A percentile compares a stretch with the other conserved stretches of the same genome.
Conservation (phyloP, 2,113 vertebrate genomes). For the Blennius ocellaris region DNA sequence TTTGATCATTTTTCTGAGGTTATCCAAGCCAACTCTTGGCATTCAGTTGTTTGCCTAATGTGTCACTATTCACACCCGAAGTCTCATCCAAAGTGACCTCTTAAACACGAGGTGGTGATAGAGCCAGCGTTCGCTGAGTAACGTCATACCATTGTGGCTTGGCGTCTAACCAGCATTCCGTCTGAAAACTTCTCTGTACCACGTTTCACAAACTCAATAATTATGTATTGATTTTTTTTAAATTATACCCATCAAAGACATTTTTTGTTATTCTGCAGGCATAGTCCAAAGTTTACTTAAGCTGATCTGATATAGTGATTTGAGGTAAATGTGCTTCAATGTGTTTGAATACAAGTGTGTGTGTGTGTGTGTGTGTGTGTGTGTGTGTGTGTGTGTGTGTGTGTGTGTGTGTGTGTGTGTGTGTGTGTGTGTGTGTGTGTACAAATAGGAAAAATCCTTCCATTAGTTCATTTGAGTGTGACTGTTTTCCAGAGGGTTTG, state of each 20-base stretch:
- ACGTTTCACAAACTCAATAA: too few species aligned
- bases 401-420: conserved; percentile 1
- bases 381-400: neutral
- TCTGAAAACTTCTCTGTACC: neutral
- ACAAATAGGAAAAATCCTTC: neutral
- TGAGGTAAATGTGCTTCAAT: neutral
- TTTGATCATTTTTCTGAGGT: neutral
- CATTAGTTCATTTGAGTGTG: conserved; percentile 3
- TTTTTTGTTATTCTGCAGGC: too few species aligned
- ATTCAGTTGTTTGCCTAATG: neutral
- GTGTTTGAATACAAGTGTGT: neutral
- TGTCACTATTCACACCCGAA: neutral
- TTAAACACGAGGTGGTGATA: conserved; percentile 38
- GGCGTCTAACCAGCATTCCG: conserved; percentile 10
- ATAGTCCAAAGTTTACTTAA: too few species aligned
- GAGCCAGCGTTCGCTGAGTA: conserved; percentile 31
- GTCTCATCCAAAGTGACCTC: conserved; percentile 10
- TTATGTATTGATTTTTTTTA: too few species aligned
- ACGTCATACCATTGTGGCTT: neutral
- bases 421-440: neutral
- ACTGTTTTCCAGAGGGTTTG: conserved; percentile 7
- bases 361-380: conserved; percentile 1
- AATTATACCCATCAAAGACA: too few species aligned
- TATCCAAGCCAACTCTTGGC: conserved; percentile 16
- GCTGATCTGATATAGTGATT: too few species aligned